Evolutionary conservation across 2,888 invertebrate genomes (phyloP).

Genomic region (Drosophila mimica): DNA sequence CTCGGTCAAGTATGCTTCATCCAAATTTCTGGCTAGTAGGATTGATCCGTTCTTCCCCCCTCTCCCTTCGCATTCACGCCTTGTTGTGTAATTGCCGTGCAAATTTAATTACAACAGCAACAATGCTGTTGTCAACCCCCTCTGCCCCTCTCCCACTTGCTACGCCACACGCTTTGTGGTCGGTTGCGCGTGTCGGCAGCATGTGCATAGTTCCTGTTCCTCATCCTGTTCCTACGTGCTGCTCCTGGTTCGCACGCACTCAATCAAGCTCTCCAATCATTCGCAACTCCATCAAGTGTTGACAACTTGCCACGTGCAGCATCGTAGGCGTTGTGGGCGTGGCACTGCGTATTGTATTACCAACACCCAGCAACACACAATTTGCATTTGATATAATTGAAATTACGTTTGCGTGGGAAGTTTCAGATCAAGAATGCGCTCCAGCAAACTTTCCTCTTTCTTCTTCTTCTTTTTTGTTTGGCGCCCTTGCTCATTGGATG

Average conservation of each 20-base stretch:
- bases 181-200: constrained; percentile 4
- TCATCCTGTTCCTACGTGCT: constrained; percentile 3
- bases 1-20: constrained; percentile 28
- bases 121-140: neutral
- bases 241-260: constrained; percentile 52
- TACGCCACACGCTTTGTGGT: constrained; percentile 2
- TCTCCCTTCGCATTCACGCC: neutral
- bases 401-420: constrained; percentile 33
- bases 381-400: constrained; percentile 35
- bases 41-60: constrained; percentile 20
- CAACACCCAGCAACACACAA: constrained; percentile 6
- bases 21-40: neutral
- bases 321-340: constrained; percentile 37
- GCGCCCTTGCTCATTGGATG: constrained; percentile 2
- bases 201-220: neutral
- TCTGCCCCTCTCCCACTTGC: neutral
- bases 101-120: constrained; percentile 84
- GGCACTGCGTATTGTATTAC: constrained; percentile 71
- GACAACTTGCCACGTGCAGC: constrained; percentile 65
- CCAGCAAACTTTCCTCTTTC: constrained; percentile 1
- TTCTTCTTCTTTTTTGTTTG: neutral
- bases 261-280: constrained; percentile 44
- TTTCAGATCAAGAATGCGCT: neutral
- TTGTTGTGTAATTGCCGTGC: constrained; percentile 84
- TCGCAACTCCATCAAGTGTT: constrained; percentile 74